These are phyloP conservation scores for Hycleus phaleratus DNA, from an alignment of 1,140 invertebrate genomes.

Conservation along the genomic window DNA sequence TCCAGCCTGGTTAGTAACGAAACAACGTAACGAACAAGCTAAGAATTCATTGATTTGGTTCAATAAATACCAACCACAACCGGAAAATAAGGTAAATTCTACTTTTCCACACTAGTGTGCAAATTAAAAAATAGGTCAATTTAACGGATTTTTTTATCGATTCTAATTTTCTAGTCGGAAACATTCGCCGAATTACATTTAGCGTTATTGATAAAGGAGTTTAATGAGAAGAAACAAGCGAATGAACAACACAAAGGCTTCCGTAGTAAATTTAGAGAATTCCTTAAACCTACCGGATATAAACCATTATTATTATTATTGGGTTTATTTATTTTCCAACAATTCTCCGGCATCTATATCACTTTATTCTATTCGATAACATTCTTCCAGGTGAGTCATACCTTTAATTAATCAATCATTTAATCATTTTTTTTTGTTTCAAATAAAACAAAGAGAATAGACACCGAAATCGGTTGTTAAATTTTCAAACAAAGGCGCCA, in stretches of 20 bases:
- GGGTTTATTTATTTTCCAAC: slow-evolving; percentile 53
- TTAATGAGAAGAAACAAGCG: slow-evolving; percentile 40
- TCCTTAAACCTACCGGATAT: slow-evolving; percentile 49
- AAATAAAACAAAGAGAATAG: too few species aligned
- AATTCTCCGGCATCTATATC: slow-evolving; percentile 57
- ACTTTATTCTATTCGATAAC: slow-evolving; percentile 64
- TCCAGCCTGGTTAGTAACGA: slow-evolving; percentile 51
- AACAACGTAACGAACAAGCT: slow-evolving; percentile 47
- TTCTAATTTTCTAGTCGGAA: not conserved
- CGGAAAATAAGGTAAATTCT: slow-evolving; percentile 16
- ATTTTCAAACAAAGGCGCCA: too few species aligned
- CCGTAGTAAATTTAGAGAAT: slow-evolving; percentile 37
- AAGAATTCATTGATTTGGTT: slow-evolving; percentile 44
- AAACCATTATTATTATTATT: slow-evolving; percentile 52
- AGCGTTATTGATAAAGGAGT: slow-evolving; percentile 38
- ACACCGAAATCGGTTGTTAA: too few species aligned
- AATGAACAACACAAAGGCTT: slow-evolving; percentile 16
- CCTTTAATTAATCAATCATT: too few species aligned
- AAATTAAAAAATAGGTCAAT: too few species aligned
- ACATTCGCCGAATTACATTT: slow-evolving; percentile 38
- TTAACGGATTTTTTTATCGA: too few species aligned
- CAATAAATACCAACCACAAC: slow-evolving; percentile 28
- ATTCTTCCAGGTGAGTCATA: slow-evolving; percentile 45
- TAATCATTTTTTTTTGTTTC: too few species aligned
- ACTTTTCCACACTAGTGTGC: too few species aligned